Conservation (phyloP, 2,113 vertebrate genomes). For the Triplophysa dalaica region DNA sequence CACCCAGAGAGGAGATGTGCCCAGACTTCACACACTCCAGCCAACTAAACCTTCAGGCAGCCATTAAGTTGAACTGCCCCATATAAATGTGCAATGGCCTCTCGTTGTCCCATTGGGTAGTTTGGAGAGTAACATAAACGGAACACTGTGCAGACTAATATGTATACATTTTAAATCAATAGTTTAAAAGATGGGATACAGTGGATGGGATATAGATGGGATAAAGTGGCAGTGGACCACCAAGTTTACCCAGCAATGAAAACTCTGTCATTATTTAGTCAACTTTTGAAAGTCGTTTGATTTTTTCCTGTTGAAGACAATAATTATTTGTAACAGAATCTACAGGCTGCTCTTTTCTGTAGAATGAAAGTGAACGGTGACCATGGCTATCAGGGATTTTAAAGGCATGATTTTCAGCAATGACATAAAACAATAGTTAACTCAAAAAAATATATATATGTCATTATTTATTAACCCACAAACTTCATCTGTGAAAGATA, state of each 20-base stretch:
- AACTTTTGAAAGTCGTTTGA: too few relatives aligned
- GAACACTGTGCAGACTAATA: not conserved
- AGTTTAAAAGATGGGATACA: not conserved
- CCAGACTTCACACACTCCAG: conserved; percentile 43
- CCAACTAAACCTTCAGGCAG: conserved; percentile 28
- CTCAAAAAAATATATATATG: too few relatives aligned
- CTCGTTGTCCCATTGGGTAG: not conserved
- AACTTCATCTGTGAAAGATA: too few relatives aligned
- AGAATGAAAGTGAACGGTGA: not conserved
- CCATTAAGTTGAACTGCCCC: conserved; percentile 33
- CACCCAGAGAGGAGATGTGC: conserved; percentile 39
- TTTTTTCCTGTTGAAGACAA: too few relatives aligned
- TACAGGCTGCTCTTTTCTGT: not conserved
- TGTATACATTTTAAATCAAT: not conserved
- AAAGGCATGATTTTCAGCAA: too few relatives aligned
- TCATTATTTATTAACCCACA: too few relatives aligned
- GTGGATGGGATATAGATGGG: not conserved
- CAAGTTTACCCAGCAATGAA: not conserved
- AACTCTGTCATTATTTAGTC: not conserved
- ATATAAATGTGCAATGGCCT: conserved; percentile 27
- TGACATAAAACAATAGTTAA: too few relatives aligned
- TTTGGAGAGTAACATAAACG: not conserved
- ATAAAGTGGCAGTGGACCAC: not conserved
- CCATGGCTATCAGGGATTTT: too few relatives aligned
- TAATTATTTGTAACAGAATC: too few relatives aligned